Percentiles rank a stretch among this genome's conserved stretches.
These are phyloP conservation scores for Gymnogyps californianus DNA, from an alignment of 2,113 vertebrate species.

Conservation along the genomic window DNA sequence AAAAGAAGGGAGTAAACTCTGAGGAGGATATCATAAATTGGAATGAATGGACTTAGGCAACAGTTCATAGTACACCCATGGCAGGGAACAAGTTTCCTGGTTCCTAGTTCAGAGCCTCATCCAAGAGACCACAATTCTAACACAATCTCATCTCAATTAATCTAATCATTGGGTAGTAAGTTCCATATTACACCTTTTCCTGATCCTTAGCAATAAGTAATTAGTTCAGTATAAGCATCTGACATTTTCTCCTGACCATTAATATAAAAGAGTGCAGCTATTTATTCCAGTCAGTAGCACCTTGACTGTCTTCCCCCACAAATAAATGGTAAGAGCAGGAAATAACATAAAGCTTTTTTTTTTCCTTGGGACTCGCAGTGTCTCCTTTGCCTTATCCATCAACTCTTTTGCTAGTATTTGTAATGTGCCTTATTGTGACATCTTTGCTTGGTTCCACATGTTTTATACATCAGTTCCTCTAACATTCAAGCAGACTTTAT, in stretches of 20 bases:
- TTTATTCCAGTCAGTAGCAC: not conserved
- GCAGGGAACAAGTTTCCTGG: not conserved
- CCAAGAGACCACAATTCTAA: not conserved
- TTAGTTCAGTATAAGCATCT: not conserved
- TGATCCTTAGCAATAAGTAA: not conserved
- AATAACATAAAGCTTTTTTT: not conserved
- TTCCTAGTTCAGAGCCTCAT: not conserved
- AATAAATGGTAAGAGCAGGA: not conserved
- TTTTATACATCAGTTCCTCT: conserved; percentile 59
- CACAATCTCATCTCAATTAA: not conserved
- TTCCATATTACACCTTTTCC: not conserved
- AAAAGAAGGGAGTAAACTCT: not conserved
- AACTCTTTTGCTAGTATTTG: conserved; percentile 13
- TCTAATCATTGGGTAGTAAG: not conserved
- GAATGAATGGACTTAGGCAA: not conserved
- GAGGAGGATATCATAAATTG: accelerated
- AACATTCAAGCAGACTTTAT: conserved; percentile 13
- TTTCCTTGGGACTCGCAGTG: accelerated
- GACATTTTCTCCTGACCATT: not conserved
- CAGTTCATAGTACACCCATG: not conserved
- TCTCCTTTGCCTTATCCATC: conserved; percentile 34
- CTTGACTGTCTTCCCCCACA: not conserved
- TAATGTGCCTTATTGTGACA: conserved; percentile 38
- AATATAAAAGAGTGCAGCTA: not conserved
- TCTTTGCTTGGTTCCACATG: conserved; percentile 49